Percentiles rank a stretch among this genome's conserved stretches.
These are phyloP conservation scores for Allacma fusca DNA, from an alignment of 2,888 invertebrate species.

Conservation along the genomic window DNA sequence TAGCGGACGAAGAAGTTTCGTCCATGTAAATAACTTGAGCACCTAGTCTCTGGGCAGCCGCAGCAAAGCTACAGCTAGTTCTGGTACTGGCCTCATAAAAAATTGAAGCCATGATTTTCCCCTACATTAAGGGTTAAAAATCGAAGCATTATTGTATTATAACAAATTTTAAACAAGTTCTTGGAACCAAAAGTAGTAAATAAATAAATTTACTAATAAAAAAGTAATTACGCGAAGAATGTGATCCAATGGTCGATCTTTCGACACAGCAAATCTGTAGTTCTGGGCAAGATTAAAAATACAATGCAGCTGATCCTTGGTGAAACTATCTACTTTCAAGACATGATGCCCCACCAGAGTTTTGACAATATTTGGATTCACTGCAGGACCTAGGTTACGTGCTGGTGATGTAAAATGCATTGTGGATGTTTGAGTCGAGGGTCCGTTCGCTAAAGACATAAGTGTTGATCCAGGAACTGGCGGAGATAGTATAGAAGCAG, in stretches of 20 bases:
- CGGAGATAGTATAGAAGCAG: not conserved
- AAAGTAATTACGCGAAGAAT: slow-evolving; percentile 71
- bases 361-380: slow-evolving; percentile 45
- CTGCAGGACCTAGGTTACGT: slow-evolving; percentile 17
- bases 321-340: slow-evolving; percentile 84
- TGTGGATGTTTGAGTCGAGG: slow-evolving; percentile 14
- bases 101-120: slow-evolving; percentile 93
- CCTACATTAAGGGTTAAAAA: slow-evolving; percentile 69
- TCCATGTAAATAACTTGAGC: slow-evolving; percentile 92
- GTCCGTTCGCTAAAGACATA: not conserved
- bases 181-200: too few relatives aligned
- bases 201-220: too few relatives aligned
- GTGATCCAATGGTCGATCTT: slow-evolving; percentile 84
- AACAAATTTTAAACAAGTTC: too few relatives aligned
- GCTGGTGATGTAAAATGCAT: slow-evolving; percentile 44
- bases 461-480: not conserved
- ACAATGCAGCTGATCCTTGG: slow-evolving; percentile 87
- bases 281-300: slow-evolving; percentile 93
- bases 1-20: slow-evolving; percentile 87
- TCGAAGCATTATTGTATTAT: too few relatives aligned
- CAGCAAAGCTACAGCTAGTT: slow-evolving; percentile 93
- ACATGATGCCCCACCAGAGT: slow-evolving; percentile 78
- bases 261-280: slow-evolving; percentile 81
- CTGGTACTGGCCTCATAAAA: slow-evolving; percentile 98
- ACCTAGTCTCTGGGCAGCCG: slow-evolving; percentile 96